Conservation (phyloP, 2,888 invertebrate genomes). For the Ctenicera cuprea region DNA sequence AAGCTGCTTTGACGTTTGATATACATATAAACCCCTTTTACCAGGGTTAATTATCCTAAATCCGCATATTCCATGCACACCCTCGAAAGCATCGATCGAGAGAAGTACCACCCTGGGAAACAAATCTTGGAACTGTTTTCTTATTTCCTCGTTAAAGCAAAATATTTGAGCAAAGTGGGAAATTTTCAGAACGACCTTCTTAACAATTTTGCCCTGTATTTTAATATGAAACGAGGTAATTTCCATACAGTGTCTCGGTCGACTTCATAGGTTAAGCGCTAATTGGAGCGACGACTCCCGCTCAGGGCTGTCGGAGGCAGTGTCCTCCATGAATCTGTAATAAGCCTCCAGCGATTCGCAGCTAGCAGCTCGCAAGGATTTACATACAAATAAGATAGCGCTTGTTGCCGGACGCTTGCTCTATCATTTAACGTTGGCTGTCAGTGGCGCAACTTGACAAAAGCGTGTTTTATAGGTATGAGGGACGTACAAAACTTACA, state of each 20-base stretch:
- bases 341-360: slow-evolving; percentile 63
- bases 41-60: slow-evolving; percentile 16
- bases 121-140: slow-evolving; percentile 6
- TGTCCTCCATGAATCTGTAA: slow-evolving; percentile 63
- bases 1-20: no score
- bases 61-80: slow-evolving; percentile 26
- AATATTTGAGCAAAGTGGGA: slow-evolving; percentile 16
- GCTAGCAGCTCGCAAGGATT: slow-evolving; percentile 63
- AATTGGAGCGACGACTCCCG: slow-evolving; percentile 59
- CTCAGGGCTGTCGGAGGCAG: slow-evolving; percentile 56
- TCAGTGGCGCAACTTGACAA: slow-evolving; percentile 31
- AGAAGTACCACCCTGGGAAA: slow-evolving; percentile 7
- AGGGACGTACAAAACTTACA: slow-evolving; percentile 25
- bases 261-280: slow-evolving; percentile 47
- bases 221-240: slow-evolving; percentile 36
- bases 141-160: slow-evolving; percentile 12
- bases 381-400: slow-evolving; percentile 65
- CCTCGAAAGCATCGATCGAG: slow-evolving; percentile 20
- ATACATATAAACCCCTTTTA: slow-evolving; percentile 8
- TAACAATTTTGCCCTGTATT: slow-evolving; percentile 28
- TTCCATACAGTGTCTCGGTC: slow-evolving; percentile 40
- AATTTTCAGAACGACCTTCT: slow-evolving; percentile 17
- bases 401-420: slow-evolving; percentile 49
- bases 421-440: slow-evolving; percentile 47
- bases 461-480: slow-evolving; percentile 39